Conservation (phyloP, 2,113 vertebrate species). For the Petrocephalus microphthalmus region DNA sequence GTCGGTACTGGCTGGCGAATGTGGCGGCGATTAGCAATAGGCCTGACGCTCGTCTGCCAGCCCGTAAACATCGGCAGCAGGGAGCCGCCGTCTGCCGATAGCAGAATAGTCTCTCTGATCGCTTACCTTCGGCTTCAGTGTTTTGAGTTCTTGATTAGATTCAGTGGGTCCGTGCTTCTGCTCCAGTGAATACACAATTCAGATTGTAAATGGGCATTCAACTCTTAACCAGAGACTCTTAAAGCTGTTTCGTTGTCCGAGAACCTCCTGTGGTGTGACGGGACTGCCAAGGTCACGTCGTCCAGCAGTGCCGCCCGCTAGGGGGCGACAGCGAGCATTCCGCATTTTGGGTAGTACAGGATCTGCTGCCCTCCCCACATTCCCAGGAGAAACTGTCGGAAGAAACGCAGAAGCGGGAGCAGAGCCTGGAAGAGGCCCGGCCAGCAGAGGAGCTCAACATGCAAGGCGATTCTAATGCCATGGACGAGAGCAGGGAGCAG, state of each 20-base stretch:
- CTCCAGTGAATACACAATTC: background rate
- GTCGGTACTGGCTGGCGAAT: background rate
- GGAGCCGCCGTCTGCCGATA: background rate
- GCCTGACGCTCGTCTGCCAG: background rate
- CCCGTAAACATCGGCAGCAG: background rate
- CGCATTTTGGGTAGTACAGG: background rate
- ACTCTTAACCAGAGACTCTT: background rate
- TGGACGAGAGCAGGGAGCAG: slow-evolving; percentile 66
- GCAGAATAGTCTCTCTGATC: background rate
- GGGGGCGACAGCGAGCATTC: background rate
- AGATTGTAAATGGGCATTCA: background rate
- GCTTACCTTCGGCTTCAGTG: background rate
- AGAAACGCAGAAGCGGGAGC: slow-evolving; percentile 63
- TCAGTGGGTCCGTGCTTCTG: background rate
- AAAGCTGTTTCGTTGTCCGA: background rate
- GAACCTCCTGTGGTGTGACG: background rate
- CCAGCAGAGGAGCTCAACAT: slow-evolving; percentile 48
- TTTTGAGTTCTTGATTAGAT: background rate
- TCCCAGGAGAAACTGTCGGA: slow-evolving; percentile 74
- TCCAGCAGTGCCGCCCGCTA: background rate
- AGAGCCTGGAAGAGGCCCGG: slow-evolving; percentile 44
- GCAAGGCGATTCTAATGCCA: slow-evolving; percentile 52
- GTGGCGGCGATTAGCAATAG: background rate
- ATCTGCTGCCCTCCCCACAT: slow-evolving; percentile 11
- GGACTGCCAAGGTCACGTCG: background rate